phyloP scores from a whole-genome alignment of 2,888 invertebrate genomes.

The Aleiodes testaceus region DNA sequence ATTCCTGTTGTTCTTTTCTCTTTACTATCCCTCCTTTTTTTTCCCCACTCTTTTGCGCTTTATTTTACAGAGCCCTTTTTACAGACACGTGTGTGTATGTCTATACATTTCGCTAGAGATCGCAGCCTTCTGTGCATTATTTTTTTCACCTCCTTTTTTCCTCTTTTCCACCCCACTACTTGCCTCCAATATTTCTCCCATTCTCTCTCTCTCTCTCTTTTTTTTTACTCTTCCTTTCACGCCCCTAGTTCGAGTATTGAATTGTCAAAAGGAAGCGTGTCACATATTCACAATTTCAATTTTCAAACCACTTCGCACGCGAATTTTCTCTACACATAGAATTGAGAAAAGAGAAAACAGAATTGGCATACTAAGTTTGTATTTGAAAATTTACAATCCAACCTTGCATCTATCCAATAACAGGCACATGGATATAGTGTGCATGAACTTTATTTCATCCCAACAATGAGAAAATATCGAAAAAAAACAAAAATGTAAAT shows the following conservation, averaged over 20 bases:
- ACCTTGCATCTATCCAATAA: too few species aligned
- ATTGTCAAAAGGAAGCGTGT: slow-evolving; percentile 41
- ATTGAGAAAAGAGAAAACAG: slow-evolving; percentile 8
- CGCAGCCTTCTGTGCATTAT: slow-evolving; percentile 10
- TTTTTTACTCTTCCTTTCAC: slow-evolving; percentile 4
- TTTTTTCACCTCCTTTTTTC: too few species aligned
- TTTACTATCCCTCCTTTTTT: slow-evolving; percentile 3
- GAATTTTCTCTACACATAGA: slow-evolving; percentile 2
- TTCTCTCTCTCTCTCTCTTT: not conserved
- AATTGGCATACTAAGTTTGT: slow-evolving; percentile 41
- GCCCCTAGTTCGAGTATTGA: slow-evolving; percentile 24
- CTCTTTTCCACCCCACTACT: not conserved
- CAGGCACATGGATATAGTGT: slow-evolving; percentile 20
- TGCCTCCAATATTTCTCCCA: not conserved
- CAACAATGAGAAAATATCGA: not conserved
- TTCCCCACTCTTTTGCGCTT: not conserved
- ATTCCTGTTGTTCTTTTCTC: not conserved
- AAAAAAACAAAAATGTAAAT: not conserved
- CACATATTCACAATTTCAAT: slow-evolving; percentile 43
- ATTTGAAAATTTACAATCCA: slow-evolving; percentile 33
- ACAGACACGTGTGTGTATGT: slow-evolving; percentile 8
- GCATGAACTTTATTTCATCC: slow-evolving; percentile 20
- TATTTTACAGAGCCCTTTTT: not conserved
- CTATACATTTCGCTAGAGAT: not conserved
- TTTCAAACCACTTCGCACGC: slow-evolving; percentile 39